Conservation (phyloP, 1,140 invertebrate species). For the Maniola jurtina region DNA sequence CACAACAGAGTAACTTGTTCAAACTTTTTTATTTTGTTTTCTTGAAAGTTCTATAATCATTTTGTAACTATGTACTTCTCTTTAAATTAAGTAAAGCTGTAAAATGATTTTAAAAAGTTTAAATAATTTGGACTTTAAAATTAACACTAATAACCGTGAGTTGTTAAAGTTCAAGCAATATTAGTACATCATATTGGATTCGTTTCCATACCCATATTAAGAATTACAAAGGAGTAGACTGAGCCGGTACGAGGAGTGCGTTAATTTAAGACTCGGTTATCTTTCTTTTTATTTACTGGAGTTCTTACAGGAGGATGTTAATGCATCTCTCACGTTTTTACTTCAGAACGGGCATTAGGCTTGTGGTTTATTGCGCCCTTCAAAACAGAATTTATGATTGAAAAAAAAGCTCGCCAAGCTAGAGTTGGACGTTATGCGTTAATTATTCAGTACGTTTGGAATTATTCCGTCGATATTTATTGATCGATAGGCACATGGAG, state of each 20-base stretch:
- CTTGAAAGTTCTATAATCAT: too few relatives aligned
- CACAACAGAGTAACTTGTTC: too few relatives aligned
- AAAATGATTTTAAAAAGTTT: too few relatives aligned
- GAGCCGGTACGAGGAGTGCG: conserved; percentile 19
- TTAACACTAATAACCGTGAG: not conserved
- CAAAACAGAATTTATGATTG: conserved; percentile 29
- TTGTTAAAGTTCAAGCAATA: conserved; percentile 11
- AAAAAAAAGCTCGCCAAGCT: conserved; percentile 11
- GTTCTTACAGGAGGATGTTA: conserved; percentile 36
- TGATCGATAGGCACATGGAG: too few relatives aligned
- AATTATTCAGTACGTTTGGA: not conserved
- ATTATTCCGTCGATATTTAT: not conserved
- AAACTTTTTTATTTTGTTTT: too few relatives aligned
- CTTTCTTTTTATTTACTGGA: conserved; percentile 28
- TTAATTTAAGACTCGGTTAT: conserved; percentile 25
- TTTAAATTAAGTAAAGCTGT: too few relatives aligned
- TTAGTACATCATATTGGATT: conserved; percentile 25
- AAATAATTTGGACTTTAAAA: too few relatives aligned
- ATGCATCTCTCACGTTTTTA: conserved; percentile 43
- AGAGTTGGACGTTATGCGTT: conserved; percentile 4
- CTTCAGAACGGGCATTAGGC: conserved; percentile 25
- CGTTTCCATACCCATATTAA: conserved; percentile 29
- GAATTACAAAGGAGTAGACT: conserved; percentile 31
- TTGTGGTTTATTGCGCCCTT: conserved; percentile 22
- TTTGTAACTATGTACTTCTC: too few relatives aligned